Percentiles rank a stretch among this genome's conserved stretches.
Evolutionary conservation across 2,113 vertebrate genomes (phyloP).

Genomic region (Hepsetus odoe): DNA sequence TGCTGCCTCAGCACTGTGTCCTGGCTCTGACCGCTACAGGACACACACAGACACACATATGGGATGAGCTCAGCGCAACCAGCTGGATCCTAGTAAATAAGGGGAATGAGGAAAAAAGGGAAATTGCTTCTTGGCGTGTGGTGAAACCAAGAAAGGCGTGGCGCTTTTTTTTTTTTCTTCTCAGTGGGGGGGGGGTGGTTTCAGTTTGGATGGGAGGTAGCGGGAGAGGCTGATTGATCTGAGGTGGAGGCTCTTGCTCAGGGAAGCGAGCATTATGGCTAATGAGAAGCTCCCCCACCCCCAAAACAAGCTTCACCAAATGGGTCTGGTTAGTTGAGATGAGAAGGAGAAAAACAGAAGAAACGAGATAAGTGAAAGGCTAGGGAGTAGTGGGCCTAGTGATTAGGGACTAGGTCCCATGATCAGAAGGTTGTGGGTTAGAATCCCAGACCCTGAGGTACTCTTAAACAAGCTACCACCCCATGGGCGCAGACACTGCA

Average conservation of each 20-base stretch:
- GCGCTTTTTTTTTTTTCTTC: not conserved
- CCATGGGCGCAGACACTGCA: too few relatives aligned
- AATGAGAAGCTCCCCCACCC: constrained; percentile 15
- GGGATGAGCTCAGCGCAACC: constrained; percentile 14
- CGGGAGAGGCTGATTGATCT: not conserved
- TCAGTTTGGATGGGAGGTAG: not conserved
- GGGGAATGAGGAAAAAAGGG: not conserved
- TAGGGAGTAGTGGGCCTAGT: too few relatives aligned
- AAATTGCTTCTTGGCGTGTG: not conserved
- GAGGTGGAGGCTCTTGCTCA: not conserved
- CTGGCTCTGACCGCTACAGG: not conserved
- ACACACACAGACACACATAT: constrained; percentile 17
- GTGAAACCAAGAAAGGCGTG: not conserved
- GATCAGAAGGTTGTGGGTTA: too few relatives aligned
- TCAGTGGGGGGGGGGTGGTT: not conserved
- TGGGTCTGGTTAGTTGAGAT: not conserved
- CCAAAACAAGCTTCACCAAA: not conserved
- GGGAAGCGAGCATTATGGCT: constrained; percentile 17
- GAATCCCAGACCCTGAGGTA: too few relatives aligned
- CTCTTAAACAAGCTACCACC: too few relatives aligned
- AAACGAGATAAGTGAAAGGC: not conserved
- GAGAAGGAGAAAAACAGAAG: not conserved
- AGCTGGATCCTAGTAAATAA: constrained; percentile 22
- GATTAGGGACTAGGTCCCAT: too few relatives aligned
- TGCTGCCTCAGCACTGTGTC: constrained; percentile 33